Percentiles rank a stretch among this genome's conserved stretches.
Evolutionary conservation across 2,888 invertebrate species (phyloP).

Genomic region (Dicyrtomina minuta): DNA sequence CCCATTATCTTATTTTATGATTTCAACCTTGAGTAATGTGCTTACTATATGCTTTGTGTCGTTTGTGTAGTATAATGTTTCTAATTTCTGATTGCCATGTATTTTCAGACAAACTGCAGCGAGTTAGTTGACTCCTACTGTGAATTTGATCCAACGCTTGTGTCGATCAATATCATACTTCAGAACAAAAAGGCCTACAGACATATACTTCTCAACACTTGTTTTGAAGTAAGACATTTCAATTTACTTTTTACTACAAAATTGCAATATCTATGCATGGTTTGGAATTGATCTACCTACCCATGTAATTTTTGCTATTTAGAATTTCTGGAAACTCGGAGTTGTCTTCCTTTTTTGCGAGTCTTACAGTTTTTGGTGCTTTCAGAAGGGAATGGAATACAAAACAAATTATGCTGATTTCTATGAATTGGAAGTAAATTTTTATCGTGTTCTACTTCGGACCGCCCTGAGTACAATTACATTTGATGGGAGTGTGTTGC

Average conservation of each 20-base stretch:
- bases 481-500: slow-evolving; percentile 40
- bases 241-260: no score
- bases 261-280: neutral
- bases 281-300: neutral
- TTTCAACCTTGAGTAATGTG: no score
- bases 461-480: slow-evolving; percentile 36
- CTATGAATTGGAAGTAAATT: slow-evolving; percentile 51
- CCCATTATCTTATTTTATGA: no score
- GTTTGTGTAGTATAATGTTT: no score
- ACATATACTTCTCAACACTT: slow-evolving; percentile 79
- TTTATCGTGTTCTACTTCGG: slow-evolving; percentile 48
- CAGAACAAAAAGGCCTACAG: slow-evolving; percentile 79
- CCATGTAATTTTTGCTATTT: neutral
- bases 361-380: slow-evolving; percentile 71
- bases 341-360: slow-evolving; percentile 76
- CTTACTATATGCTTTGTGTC: no score
- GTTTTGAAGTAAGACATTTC: slow-evolving; percentile 73
- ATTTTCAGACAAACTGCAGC: slow-evolving; percentile 70
- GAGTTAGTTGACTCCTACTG: slow-evolving; percentile 83
- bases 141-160: slow-evolving; percentile 85
- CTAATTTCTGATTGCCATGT: no score
- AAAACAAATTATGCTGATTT: slow-evolving; percentile 38
- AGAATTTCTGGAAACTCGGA: slow-evolving; percentile 77
- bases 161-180: slow-evolving; percentile 79
- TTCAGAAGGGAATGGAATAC: slow-evolving; percentile 47